Evolutionary conservation across 1,140 invertebrate species (phyloP).

Genomic region (Drosophila mayri): DNA sequence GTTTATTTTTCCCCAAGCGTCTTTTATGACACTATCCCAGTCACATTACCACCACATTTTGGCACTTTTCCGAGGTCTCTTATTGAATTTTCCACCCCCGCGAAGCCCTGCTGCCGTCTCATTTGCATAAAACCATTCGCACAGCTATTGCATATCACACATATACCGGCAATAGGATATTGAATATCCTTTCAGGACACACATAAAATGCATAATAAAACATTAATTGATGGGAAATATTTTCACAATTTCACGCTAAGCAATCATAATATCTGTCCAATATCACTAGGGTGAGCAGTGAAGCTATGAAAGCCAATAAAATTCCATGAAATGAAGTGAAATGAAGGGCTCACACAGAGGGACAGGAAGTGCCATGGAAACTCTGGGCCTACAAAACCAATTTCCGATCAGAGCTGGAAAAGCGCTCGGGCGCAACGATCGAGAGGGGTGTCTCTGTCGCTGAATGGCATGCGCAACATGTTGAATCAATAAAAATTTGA

Average conservation of each 20-base stretch:
- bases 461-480: conserved; percentile 74
- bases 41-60: conserved; percentile 30
- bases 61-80: not conserved
- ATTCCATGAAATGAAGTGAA: not conserved
- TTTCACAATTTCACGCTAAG: conserved; percentile 80
- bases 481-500: conserved; percentile 78
- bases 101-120: not conserved
- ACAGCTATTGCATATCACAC: conserved; percentile 70
- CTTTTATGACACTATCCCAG: not conserved
- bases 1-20: conserved; percentile 11
- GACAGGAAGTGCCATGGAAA: conserved; percentile 61
- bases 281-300: conserved; percentile 62
- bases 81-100: conserved; percentile 17
- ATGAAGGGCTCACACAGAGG: not conserved
- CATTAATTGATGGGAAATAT: conserved; percentile 70
- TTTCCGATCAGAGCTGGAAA: conserved; percentile 70
- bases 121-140: conserved; percentile 75
- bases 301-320: conserved; percentile 62
- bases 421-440: conserved; percentile 53
- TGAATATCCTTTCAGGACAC: conserved; percentile 62
- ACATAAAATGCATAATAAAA: conserved; percentile 63
- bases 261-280: conserved; percentile 62
- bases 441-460: conserved; percentile 9
- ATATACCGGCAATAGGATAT: conserved; percentile 32
- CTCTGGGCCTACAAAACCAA: conserved; percentile 70